phyloP scores from a whole-genome alignment of 2,113 vertebrate genomes.

The Tichodroma muraria region DNA sequence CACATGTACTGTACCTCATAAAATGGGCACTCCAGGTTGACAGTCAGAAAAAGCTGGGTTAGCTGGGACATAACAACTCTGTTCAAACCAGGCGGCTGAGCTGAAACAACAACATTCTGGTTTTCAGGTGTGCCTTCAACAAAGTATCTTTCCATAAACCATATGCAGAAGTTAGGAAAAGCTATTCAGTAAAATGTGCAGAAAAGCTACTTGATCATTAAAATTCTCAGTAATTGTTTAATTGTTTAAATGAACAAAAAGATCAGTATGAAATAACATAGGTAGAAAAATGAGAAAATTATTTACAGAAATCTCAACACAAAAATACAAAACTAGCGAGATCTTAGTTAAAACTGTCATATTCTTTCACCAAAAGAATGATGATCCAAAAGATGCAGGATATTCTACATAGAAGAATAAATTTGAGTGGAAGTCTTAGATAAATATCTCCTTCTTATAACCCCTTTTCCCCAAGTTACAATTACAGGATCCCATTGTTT shows the following conservation, averaged over 20 bases:
- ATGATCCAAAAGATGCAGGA: background rate
- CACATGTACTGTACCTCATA: constrained; percentile 73
- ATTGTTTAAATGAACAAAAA: background rate
- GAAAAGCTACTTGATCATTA: background rate
- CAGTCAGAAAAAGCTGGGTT: constrained; percentile 85
- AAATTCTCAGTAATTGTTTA: background rate
- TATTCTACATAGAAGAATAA: background rate
- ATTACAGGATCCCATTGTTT: background rate
- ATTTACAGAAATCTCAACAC: background rate
- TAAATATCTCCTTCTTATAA: background rate
- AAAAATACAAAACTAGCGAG: background rate
- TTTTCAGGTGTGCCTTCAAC: background rate
- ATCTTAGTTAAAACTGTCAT: background rate
- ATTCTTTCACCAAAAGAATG: background rate
- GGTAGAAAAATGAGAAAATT: background rate
- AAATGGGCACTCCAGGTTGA: constrained; percentile 85
- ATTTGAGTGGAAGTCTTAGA: background rate
- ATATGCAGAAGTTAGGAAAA: background rate
- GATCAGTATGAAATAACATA: background rate
- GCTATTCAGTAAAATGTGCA: background rate
- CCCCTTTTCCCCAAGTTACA: background rate
- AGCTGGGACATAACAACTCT: constrained; percentile 71
- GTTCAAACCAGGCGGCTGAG: constrained; percentile 67
- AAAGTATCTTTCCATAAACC: background rate
- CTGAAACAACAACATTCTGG: constrained; percentile 63